Base-by-base conservation (phyloP, 1,140 invertebrate species). In the Drosophila murphyi region DNA sequence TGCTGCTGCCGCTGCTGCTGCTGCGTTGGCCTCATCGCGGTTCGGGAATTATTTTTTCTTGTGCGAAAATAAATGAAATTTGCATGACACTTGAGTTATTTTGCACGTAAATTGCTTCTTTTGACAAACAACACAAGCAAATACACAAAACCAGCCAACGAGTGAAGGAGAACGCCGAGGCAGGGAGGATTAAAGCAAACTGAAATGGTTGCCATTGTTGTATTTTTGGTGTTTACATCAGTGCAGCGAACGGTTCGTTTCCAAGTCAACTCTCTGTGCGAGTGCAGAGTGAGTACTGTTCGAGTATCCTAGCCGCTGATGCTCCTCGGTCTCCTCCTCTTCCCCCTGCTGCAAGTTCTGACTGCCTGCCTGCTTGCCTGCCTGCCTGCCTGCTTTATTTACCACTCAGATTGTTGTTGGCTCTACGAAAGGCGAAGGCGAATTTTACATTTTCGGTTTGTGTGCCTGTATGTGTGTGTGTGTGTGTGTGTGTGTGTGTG, bases 21-120 rank as follows among this genome's bases (percentile, higher is more conserved):
- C 20, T 45, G 35, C 39, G 35, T 41, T 62, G 64, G 85, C 85
- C 77, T 52, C 12, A 57, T 55, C 62, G 69, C 70, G 70, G 70
- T 73, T 56, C 73, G 80, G 78, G 78, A 88, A 88, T 83, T 74
- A 78, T 82, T 87, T 81, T 73, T 86, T 80, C 81, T 89, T 89
- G 86, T 89, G 78, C 72, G 71, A 90, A 89, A 90, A 90, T 90
- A 90, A 90, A 90, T 90, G 77, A 91, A 92, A 92, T 92, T 92
- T 92, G 90, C 90, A 92, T 92, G 90, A 92, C 90, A 92, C 90
- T 92, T 92, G 90, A 92, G 87, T 92, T 92, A 92, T 92, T 92
- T 92, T 92, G 90, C 90, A 92, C 90, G 90, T 92, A 92, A 92
- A 92, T 92, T 92, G 90, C 87, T 90, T 92, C 88, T 92, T 91